Conservation (phyloP, 2,888 invertebrate genomes). For the Eupithecia centaureata region DNA sequence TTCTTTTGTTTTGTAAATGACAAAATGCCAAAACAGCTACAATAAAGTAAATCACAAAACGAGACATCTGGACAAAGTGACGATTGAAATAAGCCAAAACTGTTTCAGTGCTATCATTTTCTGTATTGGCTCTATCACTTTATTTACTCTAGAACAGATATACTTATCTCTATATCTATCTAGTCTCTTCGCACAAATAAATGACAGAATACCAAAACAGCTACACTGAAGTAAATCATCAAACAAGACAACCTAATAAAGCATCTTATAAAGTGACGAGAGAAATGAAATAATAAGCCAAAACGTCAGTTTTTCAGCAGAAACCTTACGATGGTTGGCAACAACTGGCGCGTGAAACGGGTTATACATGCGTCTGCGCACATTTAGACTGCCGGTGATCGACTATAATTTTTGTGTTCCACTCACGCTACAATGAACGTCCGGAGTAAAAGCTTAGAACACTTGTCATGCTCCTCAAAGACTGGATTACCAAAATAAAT, state of each 20-base stretch:
- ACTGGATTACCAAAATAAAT: conserved; percentile 34
- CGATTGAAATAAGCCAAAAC: conserved; percentile 22
- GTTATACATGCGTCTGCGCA: conserved; percentile 76
- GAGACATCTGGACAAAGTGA: conserved; percentile 11
- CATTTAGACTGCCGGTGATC: conserved; percentile 82
- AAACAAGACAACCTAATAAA: conserved; percentile 7
- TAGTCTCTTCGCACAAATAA: background rate
- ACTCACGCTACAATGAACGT: conserved; percentile 70
- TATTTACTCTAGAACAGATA: background rate
- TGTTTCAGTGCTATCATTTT: background rate
- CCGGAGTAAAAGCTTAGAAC: conserved; percentile 43
- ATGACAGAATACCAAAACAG: conserved; percentile 1
- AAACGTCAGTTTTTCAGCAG: conserved; percentile 26
- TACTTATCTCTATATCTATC: no score
- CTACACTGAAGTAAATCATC: conserved; percentile 7
- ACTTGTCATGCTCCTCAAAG: conserved; percentile 47
- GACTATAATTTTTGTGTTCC: conserved; percentile 82
- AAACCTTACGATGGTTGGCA: conserved; percentile 55
- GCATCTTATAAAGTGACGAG: conserved; percentile 16
- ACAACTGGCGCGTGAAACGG: conserved; percentile 81
- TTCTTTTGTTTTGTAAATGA: background rate
- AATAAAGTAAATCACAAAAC: conserved; percentile 4
- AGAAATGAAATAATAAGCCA: conserved; percentile 22
- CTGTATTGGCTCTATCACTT: background rate
- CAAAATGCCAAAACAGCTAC: background rate